A percentile compares a stretch with the other conserved stretches of the same genome.
These are phyloP conservation scores for Arctia plantaginis DNA, from an alignment of 2,888 invertebrate species.

Conservation along the genomic window DNA sequence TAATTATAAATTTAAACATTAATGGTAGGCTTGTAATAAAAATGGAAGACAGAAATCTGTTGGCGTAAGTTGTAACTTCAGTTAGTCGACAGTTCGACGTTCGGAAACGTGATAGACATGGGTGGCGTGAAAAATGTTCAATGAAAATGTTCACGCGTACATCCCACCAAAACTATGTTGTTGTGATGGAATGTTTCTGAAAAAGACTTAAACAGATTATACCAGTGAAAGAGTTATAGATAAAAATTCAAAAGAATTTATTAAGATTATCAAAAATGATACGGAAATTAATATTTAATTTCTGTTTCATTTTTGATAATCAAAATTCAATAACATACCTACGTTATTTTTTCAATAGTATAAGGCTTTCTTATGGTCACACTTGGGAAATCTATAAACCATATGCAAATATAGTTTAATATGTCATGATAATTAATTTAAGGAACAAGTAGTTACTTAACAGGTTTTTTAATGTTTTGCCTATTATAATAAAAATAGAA, in stretches of 20 bases:
- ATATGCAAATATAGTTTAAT: background rate
- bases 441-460: background rate
- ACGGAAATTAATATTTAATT: too few relatives aligned
- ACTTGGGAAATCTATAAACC: too few relatives aligned
- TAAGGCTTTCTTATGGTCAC: background rate
- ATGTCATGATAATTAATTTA: background rate
- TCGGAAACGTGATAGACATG: slow-evolving; percentile 64
- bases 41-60: slow-evolving; percentile 12
- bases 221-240: background rate
- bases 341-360: background rate
- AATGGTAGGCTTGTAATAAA: background rate
- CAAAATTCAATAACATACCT: too few relatives aligned
- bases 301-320: too few relatives aligned
- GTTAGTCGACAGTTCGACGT: slow-evolving; percentile 56
- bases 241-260: background rate
- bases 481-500: background rate
- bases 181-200: background rate
- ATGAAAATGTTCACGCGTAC: slow-evolving; percentile 52
- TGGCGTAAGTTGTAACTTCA: slow-evolving; percentile 60
- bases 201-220: background rate
- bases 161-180: background rate
- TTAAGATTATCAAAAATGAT: too few relatives aligned
- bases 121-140: slow-evolving; percentile 66
- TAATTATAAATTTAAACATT: background rate
- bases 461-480: background rate